Evolutionary conservation across 2,797 vertebrate species (phyloP).

Genomic region (Geotrypetes seraphini): DNA sequence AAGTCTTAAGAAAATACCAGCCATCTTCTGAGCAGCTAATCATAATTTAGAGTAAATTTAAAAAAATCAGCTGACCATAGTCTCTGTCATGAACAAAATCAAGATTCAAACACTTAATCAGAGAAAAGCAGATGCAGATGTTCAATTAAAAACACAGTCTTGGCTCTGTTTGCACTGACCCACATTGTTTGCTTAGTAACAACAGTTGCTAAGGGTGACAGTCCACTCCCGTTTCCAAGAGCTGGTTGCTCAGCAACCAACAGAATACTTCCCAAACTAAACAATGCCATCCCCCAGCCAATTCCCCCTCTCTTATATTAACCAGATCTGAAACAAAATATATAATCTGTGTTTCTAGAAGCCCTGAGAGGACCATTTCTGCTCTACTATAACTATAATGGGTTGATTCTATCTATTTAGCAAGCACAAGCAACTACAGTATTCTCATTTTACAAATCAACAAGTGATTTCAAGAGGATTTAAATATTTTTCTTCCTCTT

Average conservation of each 20-base stretch:
- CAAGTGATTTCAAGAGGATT: too few relatives aligned
- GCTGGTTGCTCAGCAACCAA: conserved; percentile 79
- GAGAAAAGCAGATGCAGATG: conserved; percentile 84
- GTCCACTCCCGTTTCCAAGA: conserved; percentile 84
- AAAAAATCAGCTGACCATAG: not conserved
- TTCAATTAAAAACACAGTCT: conserved; percentile 73
- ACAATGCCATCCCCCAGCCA: conserved; percentile 83
- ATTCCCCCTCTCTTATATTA: conserved; percentile 72
- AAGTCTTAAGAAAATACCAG: not conserved
- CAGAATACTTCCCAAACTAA: conserved; percentile 97
- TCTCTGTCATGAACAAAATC: conserved; percentile 44
- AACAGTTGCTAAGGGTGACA: conserved; percentile 84
- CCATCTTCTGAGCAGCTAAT: not conserved
- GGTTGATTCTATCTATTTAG: conserved; percentile 32
- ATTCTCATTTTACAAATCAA: not conserved
- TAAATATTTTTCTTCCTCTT: too few relatives aligned
- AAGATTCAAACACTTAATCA: conserved; percentile 49
- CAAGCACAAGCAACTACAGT: conserved; percentile 1
- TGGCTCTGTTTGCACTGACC: conserved; percentile 75
- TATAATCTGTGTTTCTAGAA: conserved; percentile 79
- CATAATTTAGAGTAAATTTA: not conserved
- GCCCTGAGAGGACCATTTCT: conserved; percentile 35
- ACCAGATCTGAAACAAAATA: conserved; percentile 75
- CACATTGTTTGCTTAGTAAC: conserved; percentile 94
- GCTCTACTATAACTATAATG: conserved; percentile 40